These are phyloP conservation scores for Papilio polyxenes DNA, from an alignment of 1,140 invertebrate genomes.

Conservation along the genomic window DNA sequence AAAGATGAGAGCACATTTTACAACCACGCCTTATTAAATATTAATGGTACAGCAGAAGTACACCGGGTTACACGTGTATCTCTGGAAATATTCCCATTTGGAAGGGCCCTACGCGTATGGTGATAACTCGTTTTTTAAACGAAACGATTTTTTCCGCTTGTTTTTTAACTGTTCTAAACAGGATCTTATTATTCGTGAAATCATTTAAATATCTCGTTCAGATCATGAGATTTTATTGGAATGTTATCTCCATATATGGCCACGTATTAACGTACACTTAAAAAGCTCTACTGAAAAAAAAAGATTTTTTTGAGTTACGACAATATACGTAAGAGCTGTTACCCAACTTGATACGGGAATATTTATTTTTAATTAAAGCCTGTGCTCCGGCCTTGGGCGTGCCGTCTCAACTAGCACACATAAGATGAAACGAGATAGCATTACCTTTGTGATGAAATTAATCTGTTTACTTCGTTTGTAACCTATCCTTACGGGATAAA, in stretches of 20 bases:
- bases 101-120: neutral
- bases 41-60: slow-evolving; percentile 20
- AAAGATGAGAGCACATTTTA: slow-evolving; percentile 18
- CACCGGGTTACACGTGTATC: slow-evolving; percentile 15
- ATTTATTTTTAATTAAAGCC: slow-evolving; percentile 5
- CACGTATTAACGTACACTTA: neutral
- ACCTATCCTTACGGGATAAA: neutral
- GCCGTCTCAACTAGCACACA: neutral
- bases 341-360: neutral
- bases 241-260: too few species aligned
- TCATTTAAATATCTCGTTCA: too few species aligned
- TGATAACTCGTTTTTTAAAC: neutral
- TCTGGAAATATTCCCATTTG: slow-evolving; percentile 13
- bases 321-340: neutral
- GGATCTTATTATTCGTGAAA: too few species aligned
- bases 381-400: neutral
- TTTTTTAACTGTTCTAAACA: too few species aligned
- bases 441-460: neutral
- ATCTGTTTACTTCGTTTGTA: neutral
- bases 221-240: neutral
- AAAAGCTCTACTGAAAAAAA: neutral
- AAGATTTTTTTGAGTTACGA: neutral
- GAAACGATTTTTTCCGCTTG: neutral
- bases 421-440: neutral
- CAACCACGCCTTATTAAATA: slow-evolving; percentile 20